Percentiles rank a stretch among this genome's conserved stretches.
phyloP scores from a whole-genome alignment of 2,113 vertebrate genomes.

The Albula goreensis region DNA sequence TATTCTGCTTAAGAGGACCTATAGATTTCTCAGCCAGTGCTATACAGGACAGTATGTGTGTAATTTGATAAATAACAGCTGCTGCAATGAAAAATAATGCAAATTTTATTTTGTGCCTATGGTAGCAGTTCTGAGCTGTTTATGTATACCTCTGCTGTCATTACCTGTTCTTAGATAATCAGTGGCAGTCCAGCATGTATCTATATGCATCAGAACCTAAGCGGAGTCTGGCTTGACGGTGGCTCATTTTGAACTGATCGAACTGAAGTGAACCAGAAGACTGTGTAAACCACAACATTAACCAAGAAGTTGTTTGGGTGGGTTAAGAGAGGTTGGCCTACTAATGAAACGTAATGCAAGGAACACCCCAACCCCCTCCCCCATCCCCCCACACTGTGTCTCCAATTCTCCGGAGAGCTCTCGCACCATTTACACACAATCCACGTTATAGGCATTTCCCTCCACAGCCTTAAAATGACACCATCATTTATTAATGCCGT shows the following conservation, averaged over 20 bases:
- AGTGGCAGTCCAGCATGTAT: too few species aligned
- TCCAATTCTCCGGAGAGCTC: neutral
- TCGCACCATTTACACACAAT: neutral
- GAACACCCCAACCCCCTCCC: too few species aligned
- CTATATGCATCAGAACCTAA: neutral
- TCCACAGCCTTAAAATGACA: constrained; percentile 53
- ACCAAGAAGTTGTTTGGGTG: neutral
- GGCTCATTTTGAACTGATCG: neutral
- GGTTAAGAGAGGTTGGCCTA: neutral
- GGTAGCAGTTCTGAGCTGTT: too few species aligned
- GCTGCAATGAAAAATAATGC: neutral
- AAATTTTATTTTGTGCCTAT: neutral
- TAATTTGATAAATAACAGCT: neutral
- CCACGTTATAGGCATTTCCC: constrained; percentile 34
- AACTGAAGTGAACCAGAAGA: neutral
- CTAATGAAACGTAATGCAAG: neutral
- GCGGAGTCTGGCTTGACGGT: neutral
- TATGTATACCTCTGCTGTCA: too few species aligned
- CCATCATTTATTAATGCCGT: constrained; percentile 67
- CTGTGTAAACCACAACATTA: neutral
- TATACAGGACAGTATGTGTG: neutral
- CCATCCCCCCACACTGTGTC: neutral
- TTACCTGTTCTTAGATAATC: too few species aligned
- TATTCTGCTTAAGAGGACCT: neutral
- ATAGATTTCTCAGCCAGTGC: neutral